Evolutionary conservation across 64 coral and sea anemone species (phyloP).

Genomic region (Cladopsammia gracilis): DNA sequence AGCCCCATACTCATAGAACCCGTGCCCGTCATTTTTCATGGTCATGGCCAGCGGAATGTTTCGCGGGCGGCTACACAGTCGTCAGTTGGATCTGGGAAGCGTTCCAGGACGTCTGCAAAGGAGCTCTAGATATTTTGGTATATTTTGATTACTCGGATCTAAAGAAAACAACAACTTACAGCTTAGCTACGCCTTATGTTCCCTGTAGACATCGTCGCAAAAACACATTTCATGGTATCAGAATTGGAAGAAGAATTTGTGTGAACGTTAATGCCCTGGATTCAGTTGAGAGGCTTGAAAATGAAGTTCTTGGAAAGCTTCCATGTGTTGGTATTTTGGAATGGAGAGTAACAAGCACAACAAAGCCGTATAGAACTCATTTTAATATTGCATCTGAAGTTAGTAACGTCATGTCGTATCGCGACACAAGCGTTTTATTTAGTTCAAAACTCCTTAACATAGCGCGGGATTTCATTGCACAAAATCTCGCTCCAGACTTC

Average conservation of each 20-base stretch:
- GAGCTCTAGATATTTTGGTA: conserved; percentile 78
- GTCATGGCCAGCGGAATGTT: too few relatives aligned
- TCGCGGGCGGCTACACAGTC: too few relatives aligned
- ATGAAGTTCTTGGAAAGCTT: conserved; percentile 69
- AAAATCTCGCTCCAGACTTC: conserved; percentile 62
- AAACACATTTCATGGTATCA: conserved; percentile 68
- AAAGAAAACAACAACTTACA: conserved; percentile 17
- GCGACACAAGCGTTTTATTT: conserved; percentile 39
- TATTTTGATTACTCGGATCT: conserved; percentile 82
- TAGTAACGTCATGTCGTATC: conserved; percentile 32
- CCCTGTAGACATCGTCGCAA: conserved; percentile 62
- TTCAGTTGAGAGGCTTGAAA: conserved; percentile 70
- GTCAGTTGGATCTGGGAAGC: too few relatives aligned
- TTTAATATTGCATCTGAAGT: conserved; percentile 73
- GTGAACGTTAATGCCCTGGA: conserved; percentile 79
- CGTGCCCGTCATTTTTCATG: too few relatives aligned
- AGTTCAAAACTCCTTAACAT: conserved; percentile 72
- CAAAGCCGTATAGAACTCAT: conserved; percentile 33
- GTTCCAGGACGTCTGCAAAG: conserved; percentile 78
- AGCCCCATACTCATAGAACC: too few relatives aligned
- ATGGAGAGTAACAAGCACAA: conserved; percentile 81
- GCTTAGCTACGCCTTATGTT: conserved; percentile 74
- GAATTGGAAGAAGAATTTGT: conserved; percentile 81
- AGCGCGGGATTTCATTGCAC: conserved; percentile 70
- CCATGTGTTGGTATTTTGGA: conserved; percentile 82